Percentiles rank a stretch among this genome's conserved stretches.
Evolutionary conservation across 2,888 invertebrate species (phyloP).

Genomic region (Chrysopilus asiliformis): DNA sequence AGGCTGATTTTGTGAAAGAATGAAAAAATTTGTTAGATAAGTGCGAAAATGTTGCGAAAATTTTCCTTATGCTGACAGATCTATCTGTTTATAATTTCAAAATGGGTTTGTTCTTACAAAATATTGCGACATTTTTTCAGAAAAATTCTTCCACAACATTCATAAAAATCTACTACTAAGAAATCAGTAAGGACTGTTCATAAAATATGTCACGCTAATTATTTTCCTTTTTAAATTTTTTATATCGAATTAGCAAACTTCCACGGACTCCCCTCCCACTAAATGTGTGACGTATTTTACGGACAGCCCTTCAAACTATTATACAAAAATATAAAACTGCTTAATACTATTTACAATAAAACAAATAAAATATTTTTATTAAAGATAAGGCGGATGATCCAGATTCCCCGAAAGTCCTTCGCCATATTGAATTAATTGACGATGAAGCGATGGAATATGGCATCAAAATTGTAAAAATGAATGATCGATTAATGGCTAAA

Average conservation of each 20-base stretch:
- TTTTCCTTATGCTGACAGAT: too few species aligned
- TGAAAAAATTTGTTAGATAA: not conserved
- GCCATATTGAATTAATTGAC: constrained; percentile 80
- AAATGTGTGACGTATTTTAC: not conserved
- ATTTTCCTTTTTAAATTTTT: not conserved
- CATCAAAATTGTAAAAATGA: constrained; percentile 78
- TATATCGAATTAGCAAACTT: not conserved
- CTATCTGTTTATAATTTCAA: too few species aligned
- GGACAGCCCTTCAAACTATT: too few species aligned
- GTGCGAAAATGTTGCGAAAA: not conserved
- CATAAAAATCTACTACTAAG: too few species aligned
- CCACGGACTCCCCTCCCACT: not conserved
- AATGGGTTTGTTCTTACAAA: too few species aligned
- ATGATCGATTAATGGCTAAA: constrained; percentile 81
- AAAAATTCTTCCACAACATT: too few species aligned
- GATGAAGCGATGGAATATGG: constrained; percentile 87
- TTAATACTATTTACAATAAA: too few species aligned
- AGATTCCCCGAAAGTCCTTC: constrained; percentile 62
- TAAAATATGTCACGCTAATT: too few species aligned
- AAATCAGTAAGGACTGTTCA: too few species aligned
- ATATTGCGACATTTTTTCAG: too few species aligned
- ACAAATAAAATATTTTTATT: too few species aligned
- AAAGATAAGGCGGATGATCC: constrained; percentile 71
- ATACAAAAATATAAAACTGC: too few species aligned
- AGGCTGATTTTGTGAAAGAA: not conserved